Conservation (phyloP, 2,797 vertebrate species). For the Macrochelys suwanniensis region DNA sequence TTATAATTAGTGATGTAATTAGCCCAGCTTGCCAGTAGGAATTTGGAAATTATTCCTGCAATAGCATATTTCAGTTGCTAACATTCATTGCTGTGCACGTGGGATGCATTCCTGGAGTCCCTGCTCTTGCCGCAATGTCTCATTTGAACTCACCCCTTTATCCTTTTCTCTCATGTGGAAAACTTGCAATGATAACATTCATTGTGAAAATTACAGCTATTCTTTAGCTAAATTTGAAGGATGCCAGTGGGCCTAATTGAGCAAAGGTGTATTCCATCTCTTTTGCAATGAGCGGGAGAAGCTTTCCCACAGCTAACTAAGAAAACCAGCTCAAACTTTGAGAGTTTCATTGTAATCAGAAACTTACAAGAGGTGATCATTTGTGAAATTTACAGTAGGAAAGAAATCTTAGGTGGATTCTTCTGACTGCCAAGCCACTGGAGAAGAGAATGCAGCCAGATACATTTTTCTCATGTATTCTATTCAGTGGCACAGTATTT, state of each 20-base stretch:
- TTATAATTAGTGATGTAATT: not conserved
- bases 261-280: not conserved
- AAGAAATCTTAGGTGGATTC: not conserved
- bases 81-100: not conserved
- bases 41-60: not conserved
- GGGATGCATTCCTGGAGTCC: not conserved
- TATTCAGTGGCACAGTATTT: conserved; percentile 29
- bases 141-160: not conserved
- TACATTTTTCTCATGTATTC: not conserved
- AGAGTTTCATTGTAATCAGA: not conserved
- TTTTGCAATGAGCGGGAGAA: not conserved
- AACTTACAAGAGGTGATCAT: rapidly evolving
- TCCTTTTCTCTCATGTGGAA: not conserved
- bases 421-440: not conserved
- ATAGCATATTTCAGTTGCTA: not conserved
- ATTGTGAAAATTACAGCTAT: not conserved
- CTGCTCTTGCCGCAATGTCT: not conserved
- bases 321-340: not conserved
- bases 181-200: not conserved
- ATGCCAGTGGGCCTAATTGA: not conserved
- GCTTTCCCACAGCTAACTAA: not conserved
- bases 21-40: not conserved
- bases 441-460: not conserved
- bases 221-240: not conserved
- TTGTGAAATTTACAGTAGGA: not conserved